These are phyloP conservation scores for Picathartes gymnocephalus DNA, from an alignment of 2,113 vertebrate genomes.

Conservation along the genomic window DNA sequence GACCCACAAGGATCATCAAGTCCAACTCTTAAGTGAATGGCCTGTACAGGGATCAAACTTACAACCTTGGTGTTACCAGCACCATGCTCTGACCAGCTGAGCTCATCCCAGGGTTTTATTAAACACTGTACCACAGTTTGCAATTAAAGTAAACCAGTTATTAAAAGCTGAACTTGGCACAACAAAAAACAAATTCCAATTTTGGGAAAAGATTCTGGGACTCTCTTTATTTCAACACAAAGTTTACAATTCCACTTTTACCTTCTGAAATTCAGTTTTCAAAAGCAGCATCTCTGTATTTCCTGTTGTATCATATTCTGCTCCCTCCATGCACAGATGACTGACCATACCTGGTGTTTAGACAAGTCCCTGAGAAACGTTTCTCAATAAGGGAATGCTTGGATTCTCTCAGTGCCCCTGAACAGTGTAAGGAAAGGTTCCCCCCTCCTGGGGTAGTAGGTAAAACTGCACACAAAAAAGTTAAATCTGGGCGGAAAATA, in stretches of 20 bases:
- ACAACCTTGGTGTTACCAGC: background rate
- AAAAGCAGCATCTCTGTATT: background rate
- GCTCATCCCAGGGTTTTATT: background rate
- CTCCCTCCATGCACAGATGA: background rate
- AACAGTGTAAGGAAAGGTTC: background rate
- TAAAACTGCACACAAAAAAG: background rate
- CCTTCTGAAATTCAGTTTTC: background rate
- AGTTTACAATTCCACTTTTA: background rate
- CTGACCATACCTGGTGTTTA: background rate
- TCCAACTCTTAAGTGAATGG: background rate
- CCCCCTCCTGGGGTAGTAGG: no score
- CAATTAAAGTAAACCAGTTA: conserved; percentile 15
- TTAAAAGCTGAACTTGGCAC: background rate
- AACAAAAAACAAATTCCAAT: background rate
- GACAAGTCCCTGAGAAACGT: background rate
- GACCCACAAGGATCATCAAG: background rate
- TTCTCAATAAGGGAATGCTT: background rate
- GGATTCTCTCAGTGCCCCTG: background rate
- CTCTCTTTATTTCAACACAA: background rate
- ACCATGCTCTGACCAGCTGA: background rate
- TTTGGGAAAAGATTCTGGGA: background rate
- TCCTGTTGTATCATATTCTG: background rate
- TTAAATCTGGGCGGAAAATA: background rate
- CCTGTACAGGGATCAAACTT: background rate
- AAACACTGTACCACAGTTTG: background rate